Evolutionary conservation across 1,140 invertebrate genomes (phyloP), one percentile per base, ranked within the genome.

Genomic region (Drosophila asahinai): DNA sequence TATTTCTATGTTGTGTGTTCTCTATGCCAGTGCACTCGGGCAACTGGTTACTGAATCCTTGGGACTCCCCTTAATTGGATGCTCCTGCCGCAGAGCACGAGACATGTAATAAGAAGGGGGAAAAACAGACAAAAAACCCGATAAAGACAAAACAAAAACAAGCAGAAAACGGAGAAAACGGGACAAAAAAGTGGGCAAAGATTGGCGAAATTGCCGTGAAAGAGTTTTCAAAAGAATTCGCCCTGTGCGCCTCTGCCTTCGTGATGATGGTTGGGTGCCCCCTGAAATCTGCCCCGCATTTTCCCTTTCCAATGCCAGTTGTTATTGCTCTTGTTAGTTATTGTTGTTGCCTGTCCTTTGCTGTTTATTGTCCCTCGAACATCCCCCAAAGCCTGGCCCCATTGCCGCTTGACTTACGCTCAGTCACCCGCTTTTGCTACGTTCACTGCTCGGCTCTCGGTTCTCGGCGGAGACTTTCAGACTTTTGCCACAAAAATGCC

Each of bases 401-500:
- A 52, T 54, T 65, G 57, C 43, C 73, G 62, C 63, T 61, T 60
- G 63, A 77, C 33, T 75, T 65, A 43, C 71, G 73, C 72, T 77
- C 76, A 58, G 63, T 68, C 73, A 78, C 73, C 71, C 65, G 55
- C 82, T 82, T 77, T 61, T 62, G 51, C 55, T 45, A 36, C 66
- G 60, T 51, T 65, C 60, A 51, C 27, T 65, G 63, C 51, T 22
- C 36, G 36, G 45, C 25, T 17, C 51, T 25, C 22, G 27, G 27
- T 6, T 30, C 27, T 5, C 27, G 27, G 27, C 27, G 27, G 27
- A 36, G 70, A 72, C 68, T 70, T 71, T 78, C 36, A 61, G 74
- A 48, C 48, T 45, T 73, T 65, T 58, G 63, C 81, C 73, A 45
- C 75, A 66, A 75, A 75, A 86, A 86, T 79, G 65, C 78, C 83